Evolutionary conservation across 2,797 vertebrate species (phyloP), one percentile per base, ranked within the genome.

Genomic region (Sebastes melanostomus): DNA sequence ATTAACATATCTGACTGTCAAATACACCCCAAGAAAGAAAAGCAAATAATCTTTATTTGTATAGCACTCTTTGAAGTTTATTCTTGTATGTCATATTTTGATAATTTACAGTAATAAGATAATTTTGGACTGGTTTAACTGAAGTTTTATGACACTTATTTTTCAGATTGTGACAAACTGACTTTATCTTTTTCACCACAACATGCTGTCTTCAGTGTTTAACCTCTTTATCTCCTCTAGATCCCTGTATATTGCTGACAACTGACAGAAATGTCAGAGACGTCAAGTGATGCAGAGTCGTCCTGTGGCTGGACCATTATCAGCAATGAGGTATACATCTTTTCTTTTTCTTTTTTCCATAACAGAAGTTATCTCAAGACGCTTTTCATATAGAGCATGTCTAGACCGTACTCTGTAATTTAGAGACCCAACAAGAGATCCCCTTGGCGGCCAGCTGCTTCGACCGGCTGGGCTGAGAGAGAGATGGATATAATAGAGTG

Each of bases 281-380:
- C 95, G 79, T 98, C 97, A 59, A 99, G 97, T 88, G 98, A 99
- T 90, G 95, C 98, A 5, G 98, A 99, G 91, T 98, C 97, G 1
- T 99, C 98, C 52, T 98, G 98, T 88, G 98, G 97, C 77, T 99
- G 98, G 98, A 99, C 97, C 59, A 97, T 99, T 84, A 97, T 99
- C 86, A 98, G 96, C 85, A 97, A 98, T 89, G 98, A 99, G 97
- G 98, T 98, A 95, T 73, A 46, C 58, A 58, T 55, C 3, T 2
- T 18, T 22, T 62, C 25, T 55, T 20, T 3, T 14, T 63, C 16
- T 46, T 55, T 20, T 3, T 63, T 46, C 3, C 42, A 46, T 8
- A 46, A 46, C 16, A 46, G 16, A 46, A 46, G 42, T 46, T 46
- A 46, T 46, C 42, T 46, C 42, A 46, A 46, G 42, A 46, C 16